Percentiles rank a stretch among this genome's conserved stretches.
Evolutionary conservation across 2,888 invertebrate genomes (phyloP).

Genomic region (Tachystola acroxantha): DNA sequence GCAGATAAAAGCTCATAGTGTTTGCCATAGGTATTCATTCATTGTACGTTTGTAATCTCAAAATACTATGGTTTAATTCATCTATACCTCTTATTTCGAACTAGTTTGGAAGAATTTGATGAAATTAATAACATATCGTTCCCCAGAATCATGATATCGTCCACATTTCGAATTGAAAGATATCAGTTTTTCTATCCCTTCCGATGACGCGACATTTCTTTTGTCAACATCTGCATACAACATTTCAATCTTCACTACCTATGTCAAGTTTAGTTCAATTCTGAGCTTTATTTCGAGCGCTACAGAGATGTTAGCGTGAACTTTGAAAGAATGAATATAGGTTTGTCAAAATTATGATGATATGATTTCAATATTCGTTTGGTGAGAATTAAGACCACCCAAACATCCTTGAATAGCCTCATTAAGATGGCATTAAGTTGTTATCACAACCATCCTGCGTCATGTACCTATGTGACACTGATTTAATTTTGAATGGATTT

Average conservation of each 20-base stretch:
- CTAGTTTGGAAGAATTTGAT: too few species aligned
- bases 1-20: too few species aligned
- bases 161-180: constrained; percentile 10
- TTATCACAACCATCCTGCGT: constrained; percentile 24
- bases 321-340: not conserved
- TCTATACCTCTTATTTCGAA: too few species aligned
- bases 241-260: not conserved
- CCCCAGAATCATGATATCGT: not conserved
- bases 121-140: too few species aligned
- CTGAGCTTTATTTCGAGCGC: constrained; percentile 3
- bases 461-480: constrained; percentile 36
- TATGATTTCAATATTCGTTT: constrained; percentile 22
- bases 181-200: constrained; percentile 27
- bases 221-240: constrained; percentile 26
- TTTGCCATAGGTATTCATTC: too few species aligned
- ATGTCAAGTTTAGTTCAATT: constrained; percentile 16
- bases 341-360: constrained; percentile 9
- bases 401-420: constrained; percentile 37
- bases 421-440: constrained; percentile 36
- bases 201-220: constrained; percentile 42
- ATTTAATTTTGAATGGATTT: not conserved
- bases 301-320: not conserved
- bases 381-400: constrained; percentile 39
- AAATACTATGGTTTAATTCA: too few species aligned
- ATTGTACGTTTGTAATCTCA: too few species aligned